A percentile compares a stretch with the other conserved stretches of the same genome.
Conservation (phyloP, 2,888 invertebrate species). For the Spicauda simplicius region DNA sequence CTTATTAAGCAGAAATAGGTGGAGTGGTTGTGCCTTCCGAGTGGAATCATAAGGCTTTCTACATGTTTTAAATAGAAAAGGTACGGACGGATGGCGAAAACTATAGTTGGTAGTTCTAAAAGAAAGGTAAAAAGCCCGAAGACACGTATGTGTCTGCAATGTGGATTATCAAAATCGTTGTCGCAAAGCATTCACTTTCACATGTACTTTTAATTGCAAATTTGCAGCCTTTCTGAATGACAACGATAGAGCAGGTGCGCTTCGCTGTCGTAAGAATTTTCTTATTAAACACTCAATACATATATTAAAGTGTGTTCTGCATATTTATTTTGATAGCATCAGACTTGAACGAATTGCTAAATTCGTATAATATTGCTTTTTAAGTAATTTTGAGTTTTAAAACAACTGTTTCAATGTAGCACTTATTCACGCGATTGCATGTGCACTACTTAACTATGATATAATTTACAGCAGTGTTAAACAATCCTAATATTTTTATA, state of each 20-base stretch:
- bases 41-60: too few species aligned
- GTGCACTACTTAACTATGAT: too few species aligned
- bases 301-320: neutral
- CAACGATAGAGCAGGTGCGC: conserved; percentile 31
- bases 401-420: too few species aligned
- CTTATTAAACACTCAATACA: conserved; percentile 13
- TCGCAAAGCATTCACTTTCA: conserved; percentile 20
- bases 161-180: conserved; percentile 3
- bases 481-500: too few species aligned
- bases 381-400: too few species aligned
- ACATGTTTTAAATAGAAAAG: too few species aligned
- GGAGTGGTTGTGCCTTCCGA: too few species aligned
- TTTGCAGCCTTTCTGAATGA: conserved; percentile 22
- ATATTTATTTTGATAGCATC: neutral
- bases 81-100: too few species aligned
- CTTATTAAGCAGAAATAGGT: too few species aligned
- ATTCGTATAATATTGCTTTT: neutral
- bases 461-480: too few species aligned
- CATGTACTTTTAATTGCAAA: conserved; percentile 29
- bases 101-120: neutral
- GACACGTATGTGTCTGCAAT: neutral
- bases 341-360: neutral
- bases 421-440: too few species aligned
- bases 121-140: neutral
- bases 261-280: conserved; percentile 26